Evolutionary conservation across 2,797 vertebrate species (phyloP).

Genomic region (Masticophis lateralis): DNA sequence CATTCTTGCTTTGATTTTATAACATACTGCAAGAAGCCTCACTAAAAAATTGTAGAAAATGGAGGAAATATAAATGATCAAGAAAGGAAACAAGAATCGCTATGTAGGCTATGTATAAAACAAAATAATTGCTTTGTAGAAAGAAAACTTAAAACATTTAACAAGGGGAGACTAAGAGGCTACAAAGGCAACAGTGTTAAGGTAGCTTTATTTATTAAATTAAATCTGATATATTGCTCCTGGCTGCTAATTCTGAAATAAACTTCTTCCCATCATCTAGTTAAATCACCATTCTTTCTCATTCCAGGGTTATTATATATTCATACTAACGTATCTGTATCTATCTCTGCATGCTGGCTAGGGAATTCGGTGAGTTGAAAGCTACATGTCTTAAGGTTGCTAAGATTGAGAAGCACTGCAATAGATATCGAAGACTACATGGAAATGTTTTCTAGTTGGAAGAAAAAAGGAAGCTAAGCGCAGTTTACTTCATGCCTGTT

Average conservation of each 20-base stretch:
- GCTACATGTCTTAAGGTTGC: neutral
- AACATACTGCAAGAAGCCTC: neutral
- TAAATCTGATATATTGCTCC: neutral
- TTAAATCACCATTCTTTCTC: constrained; percentile 15
- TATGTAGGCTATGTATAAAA: neutral
- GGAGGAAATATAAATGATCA: neutral
- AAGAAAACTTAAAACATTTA: neutral
- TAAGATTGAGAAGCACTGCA: neutral
- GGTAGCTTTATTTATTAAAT: neutral
- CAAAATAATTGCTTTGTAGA: neutral
- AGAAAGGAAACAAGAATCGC: neutral
- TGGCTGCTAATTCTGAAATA: neutral
- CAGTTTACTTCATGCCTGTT: neutral
- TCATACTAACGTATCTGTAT: neutral
- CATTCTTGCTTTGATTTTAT: neutral
- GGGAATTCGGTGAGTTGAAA: neutral
- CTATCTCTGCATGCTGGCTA: neutral
- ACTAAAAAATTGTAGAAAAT: neutral
- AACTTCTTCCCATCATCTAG: neutral
- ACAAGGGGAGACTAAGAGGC: neutral
- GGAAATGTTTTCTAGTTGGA: neutral
- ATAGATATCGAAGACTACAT: neutral
- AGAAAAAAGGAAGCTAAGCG: neutral
- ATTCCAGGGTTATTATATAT: neutral
- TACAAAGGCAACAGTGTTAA: neutral